Evolutionary conservation across 2,888 invertebrate species (phyloP).

Genomic region (Microplitis manilae): DNA sequence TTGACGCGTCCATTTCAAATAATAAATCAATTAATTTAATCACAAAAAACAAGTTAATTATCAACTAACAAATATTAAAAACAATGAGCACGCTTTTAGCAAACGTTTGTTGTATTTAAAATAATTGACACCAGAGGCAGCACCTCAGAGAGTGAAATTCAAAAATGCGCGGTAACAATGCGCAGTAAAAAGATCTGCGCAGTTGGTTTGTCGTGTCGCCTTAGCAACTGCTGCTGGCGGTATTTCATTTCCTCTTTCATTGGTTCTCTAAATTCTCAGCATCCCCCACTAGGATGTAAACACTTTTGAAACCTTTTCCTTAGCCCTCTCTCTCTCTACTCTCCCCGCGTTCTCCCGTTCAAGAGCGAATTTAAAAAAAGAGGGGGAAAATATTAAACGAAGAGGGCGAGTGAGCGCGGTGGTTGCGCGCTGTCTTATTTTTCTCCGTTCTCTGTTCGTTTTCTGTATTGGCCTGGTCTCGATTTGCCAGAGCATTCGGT

Average conservation of each 20-base stretch:
- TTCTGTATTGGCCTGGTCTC: too few species aligned
- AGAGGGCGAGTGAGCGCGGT: slow-evolving; percentile 20
- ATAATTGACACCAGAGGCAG: neutral
- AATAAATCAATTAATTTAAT: slow-evolving; percentile 8
- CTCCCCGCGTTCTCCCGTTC: slow-evolving; percentile 16
- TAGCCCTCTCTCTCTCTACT: slow-evolving; percentile 36
- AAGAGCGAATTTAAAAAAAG: neutral
- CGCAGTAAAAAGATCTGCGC: neutral
- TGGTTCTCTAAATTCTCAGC: slow-evolving; percentile 47
- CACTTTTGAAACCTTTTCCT: slow-evolving; percentile 50
- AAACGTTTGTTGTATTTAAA: neutral
- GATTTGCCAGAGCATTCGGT: slow-evolving; percentile 40
- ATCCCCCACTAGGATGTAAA: slow-evolving; percentile 52
- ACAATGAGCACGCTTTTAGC: neutral
- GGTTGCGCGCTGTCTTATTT: slow-evolving; percentile 47
- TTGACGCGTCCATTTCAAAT: slow-evolving; percentile 59
- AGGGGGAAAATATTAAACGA: neutral
- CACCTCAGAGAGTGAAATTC: neutral
- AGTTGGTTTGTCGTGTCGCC: slow-evolving; percentile 1
- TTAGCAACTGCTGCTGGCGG: slow-evolving; percentile 59
- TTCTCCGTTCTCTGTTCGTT: slow-evolving; percentile 52
- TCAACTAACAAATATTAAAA: neutral
- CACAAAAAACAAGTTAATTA: neutral
- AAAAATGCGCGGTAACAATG: neutral
- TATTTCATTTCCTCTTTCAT: slow-evolving; percentile 52